These are phyloP conservation scores for Stenoptilia bipunctidactyla DNA, from an alignment of 2,888 invertebrate genomes.

Conservation along the genomic window DNA sequence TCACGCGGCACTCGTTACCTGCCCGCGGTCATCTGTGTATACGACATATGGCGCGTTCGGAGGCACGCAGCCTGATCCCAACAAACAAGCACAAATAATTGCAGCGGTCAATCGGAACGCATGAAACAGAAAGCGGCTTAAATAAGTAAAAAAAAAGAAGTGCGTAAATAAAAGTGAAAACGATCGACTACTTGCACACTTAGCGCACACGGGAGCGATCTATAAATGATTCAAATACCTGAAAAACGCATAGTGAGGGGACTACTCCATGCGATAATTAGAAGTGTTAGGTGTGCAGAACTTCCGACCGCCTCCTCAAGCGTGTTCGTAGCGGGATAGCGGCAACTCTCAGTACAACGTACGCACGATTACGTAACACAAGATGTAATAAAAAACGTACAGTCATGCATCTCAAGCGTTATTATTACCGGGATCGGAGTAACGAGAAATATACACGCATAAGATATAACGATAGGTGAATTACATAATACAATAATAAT, in stretches of 20 bases:
- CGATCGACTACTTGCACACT: slow-evolving; percentile 54
- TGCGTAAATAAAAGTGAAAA: slow-evolving; percentile 32
- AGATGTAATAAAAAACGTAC: slow-evolving; percentile 80
- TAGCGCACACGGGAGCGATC: slow-evolving; percentile 62
- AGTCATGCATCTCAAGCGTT: slow-evolving; percentile 90
- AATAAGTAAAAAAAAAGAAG: slow-evolving; percentile 50
- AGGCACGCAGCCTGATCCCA: slow-evolving; percentile 77
- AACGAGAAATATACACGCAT: slow-evolving; percentile 71
- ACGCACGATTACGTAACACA: slow-evolving; percentile 61
- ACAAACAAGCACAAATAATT: slow-evolving; percentile 66
- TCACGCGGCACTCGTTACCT: slow-evolving; percentile 79
- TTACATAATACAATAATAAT: slow-evolving; percentile 58
- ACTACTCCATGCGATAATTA: slow-evolving; percentile 70
- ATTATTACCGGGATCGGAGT: slow-evolving; percentile 85
- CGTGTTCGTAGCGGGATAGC: slow-evolving; percentile 70
- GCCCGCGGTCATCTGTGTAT: slow-evolving; percentile 96
- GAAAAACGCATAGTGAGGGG: slow-evolving; percentile 67
- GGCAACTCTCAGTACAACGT: slow-evolving; percentile 64
- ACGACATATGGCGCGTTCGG: slow-evolving; percentile 93
- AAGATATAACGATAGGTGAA: slow-evolving; percentile 62
- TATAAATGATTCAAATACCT: slow-evolving; percentile 69
- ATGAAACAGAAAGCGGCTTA: slow-evolving; percentile 71
- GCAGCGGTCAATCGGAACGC: slow-evolving; percentile 69
- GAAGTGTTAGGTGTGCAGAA: slow-evolving; percentile 69
- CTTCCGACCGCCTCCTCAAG: slow-evolving; percentile 44